Base-by-base conservation (phyloP, 2,888 invertebrate species). In the Dorcus parallelipipedus region DNA sequence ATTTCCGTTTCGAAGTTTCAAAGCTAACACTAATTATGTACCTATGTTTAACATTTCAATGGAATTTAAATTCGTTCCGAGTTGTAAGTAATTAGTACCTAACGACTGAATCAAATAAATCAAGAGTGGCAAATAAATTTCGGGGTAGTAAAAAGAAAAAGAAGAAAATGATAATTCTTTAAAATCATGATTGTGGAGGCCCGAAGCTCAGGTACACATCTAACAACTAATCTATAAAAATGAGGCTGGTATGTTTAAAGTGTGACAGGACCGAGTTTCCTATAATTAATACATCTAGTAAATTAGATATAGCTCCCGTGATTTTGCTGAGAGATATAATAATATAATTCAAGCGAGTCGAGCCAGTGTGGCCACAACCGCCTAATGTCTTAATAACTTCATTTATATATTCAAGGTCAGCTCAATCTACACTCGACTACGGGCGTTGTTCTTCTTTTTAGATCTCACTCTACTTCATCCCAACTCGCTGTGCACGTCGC, bases 381-480 rank as follows among this genome's bases (percentile, higher is more conserved):
- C 73, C 75, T 78, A 78, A 78, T 78, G 78, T 77, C 78, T 78
- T 78, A 78, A 78, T 78, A 77, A 77, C 78, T 78, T 78, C 76
- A 77, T 77, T 77, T 76, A 75, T 75, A 68, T 70, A 72, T 76
- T 75, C 77, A 77, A 77, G 77, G 76, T 73, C 76, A 74, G 69
- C 64, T 66, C 66, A 68, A 68, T 68, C 68, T 60, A 65, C 63
- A 60, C 62, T 61, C 61, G 59, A 39, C 65, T 61, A 52, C 64
- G 62, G 62, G 63, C 64, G 62, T 63, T 63, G 59, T 64, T 64
- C 63, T 64, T 63, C 59, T 60, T 66, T 63, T 64, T 64, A 56
- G 60, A 60, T 58, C 54, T 59, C 45, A 43, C 43, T 52, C 53
- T 54, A 53, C 53, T 52, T 53, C 58, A 49, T 53, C 49, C 53